These are phyloP conservation scores for Augiades crinisus DNA, from an alignment of 2,888 invertebrate species.

Conservation along the genomic window DNA sequence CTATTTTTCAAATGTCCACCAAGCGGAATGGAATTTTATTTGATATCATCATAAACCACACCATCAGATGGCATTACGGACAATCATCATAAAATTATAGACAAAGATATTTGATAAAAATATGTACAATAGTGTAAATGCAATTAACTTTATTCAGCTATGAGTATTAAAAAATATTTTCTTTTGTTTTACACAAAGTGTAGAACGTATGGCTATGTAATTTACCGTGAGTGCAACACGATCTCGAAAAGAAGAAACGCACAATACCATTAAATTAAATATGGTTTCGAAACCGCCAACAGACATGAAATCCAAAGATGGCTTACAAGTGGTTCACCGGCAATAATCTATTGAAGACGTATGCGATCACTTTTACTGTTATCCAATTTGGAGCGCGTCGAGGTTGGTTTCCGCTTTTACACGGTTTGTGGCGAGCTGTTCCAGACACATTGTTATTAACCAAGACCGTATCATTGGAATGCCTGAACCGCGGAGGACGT, in stretches of 20 bases:
- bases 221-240: constrained; percentile 21
- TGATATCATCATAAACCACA: background rate
- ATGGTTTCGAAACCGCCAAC: constrained; percentile 55
- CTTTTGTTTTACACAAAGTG: background rate
- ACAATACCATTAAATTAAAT: constrained; percentile 50
- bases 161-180: constrained; percentile 1
- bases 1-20: background rate
- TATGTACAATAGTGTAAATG: background rate
- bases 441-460: constrained; percentile 66
- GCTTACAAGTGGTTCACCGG: constrained; percentile 39
- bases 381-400: constrained; percentile 76
- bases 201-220: background rate
- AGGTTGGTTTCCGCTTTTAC: constrained; percentile 77
- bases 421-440: constrained; percentile 68
- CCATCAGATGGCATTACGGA: background rate
- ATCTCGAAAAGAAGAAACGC: constrained; percentile 28
- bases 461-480: constrained; percentile 62
- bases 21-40: background rate
- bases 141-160: background rate
- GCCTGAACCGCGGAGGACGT: constrained; percentile 53
- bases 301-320: constrained; percentile 55
- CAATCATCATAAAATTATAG: background rate
- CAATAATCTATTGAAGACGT: constrained; percentile 69
- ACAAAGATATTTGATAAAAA: background rate
- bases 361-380: constrained; percentile 80